These are phyloP conservation scores for Hemitrygon akajei DNA, from an alignment of 2,797 vertebrate genomes.

Conservation along the genomic window DNA sequence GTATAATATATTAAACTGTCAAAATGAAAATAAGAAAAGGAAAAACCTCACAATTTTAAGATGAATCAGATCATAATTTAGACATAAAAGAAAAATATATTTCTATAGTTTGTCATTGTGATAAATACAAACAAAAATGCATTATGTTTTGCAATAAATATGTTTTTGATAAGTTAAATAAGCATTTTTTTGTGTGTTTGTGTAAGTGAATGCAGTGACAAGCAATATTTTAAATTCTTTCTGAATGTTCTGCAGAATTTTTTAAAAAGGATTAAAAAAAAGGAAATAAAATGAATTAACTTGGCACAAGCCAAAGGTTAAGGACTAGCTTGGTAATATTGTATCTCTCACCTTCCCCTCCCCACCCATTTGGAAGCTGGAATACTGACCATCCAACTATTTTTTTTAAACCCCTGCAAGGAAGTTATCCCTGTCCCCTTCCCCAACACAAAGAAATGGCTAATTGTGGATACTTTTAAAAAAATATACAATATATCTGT, in stretches of 20 bases:
- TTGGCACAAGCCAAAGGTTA: conserved; percentile 1
- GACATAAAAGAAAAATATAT: conserved; percentile 99
- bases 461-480: too few relatives aligned
- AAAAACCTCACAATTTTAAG: conserved; percentile 99
- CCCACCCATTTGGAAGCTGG: not conserved
- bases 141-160: conserved; percentile 99
- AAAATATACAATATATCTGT: too few relatives aligned
- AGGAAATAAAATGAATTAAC: conserved; percentile 31
- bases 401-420: too few relatives aligned
- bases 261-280: not conserved
- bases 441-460: not conserved
- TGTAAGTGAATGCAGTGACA: conserved; percentile 80
- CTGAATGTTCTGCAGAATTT: conserved; percentile 4
- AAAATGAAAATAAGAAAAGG: conserved; percentile 59
- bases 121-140: conserved; percentile 99
- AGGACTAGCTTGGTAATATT: not conserved
- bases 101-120: conserved; percentile 99
- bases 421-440: not conserved
- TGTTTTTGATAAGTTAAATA: conserved; percentile 99
- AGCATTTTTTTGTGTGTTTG: conserved; percentile 69
- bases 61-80: conserved; percentile 99
- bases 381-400: not conserved
- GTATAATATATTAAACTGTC: conserved; percentile 99
- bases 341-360: not conserved
- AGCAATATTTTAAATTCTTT: conserved; percentile 71